Percentiles rank a stretch among this genome's conserved stretches.
Conservation (phyloP, 2,113 vertebrate genomes). For the Heteronetta atricapilla region DNA sequence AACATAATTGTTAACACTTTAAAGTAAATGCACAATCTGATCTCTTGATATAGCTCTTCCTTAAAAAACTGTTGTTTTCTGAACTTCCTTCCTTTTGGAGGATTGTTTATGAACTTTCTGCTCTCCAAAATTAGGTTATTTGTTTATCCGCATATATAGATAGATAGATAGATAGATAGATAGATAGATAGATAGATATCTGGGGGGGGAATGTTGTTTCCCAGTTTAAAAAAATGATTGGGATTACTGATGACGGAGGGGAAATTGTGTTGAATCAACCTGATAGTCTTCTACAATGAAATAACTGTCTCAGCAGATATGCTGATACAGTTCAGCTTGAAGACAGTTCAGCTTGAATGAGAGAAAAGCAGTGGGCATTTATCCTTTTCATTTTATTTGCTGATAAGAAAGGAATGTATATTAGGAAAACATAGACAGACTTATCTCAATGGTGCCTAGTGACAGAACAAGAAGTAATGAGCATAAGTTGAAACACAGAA, state of each 20-base stretch:
- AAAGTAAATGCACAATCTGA: not conserved
- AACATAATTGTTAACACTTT: too few species aligned
- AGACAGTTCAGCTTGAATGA: not conserved
- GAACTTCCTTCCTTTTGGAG: not conserved
- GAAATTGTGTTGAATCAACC: not conserved
- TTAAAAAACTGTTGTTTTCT: not conserved
- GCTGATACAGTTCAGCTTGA: too few species aligned
- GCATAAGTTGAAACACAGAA: not conserved
- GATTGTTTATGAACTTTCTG: not conserved
- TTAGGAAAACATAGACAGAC: not conserved
- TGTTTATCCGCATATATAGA: too few species aligned
- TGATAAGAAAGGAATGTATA: too few species aligned
- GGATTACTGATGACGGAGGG: rapidly evolving
- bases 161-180: too few species aligned
- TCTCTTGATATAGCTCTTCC: not conserved
- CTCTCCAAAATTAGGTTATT: not conserved
- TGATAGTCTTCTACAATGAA: not conserved
- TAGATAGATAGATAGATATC: too few species aligned
- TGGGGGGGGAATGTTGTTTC: not conserved
- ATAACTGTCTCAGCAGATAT: not conserved
- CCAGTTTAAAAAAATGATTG: not conserved
- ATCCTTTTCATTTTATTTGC: too few species aligned
- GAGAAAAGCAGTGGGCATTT: not conserved
- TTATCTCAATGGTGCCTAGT: not conserved
- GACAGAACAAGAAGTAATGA: not conserved